Evolutionary conservation across 37 sponge, comb jelly and placozoan genomes (phyloP), one percentile per base, ranked within the genome.

Genomic region (Spongia lamella): DNA sequence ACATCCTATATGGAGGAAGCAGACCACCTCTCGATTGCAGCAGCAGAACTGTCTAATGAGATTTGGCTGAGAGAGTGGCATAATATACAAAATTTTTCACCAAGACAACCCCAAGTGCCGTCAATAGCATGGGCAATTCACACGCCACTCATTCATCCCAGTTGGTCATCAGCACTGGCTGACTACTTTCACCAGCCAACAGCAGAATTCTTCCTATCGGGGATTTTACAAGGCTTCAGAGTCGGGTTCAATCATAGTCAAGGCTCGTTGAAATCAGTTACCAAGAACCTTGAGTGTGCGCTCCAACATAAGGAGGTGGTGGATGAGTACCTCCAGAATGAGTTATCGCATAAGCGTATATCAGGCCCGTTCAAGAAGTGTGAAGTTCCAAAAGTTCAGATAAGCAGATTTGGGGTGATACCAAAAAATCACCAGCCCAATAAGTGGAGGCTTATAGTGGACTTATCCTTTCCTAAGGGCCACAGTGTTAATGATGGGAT

Each of bases 371-470:
- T 31, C 16, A 59, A 38, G 5, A 7, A 3, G 7, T 25, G 3
- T 3, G 3, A 24, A 3, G 1, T 56, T 2, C 38, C 58, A 37
- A 3, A 7, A 2, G 60, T 37, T 7, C 60, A 57, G 13, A 30
- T 73, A 1, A 73, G 40, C 40, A 38, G 60, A 38, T 73, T 73
- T 57, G 74, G 74, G 60, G 74, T 56, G 2, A 73, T 58, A 4
- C 74, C 74, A 1, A 73, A 73, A 26, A 9, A 14, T 2, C 56
- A 53, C 56, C 72, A 71, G 15, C 3, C 72, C 15, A 29, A 71
- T 26, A 71, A 73, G 39, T 73, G 74, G 74, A 5, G 74, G 2
- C 74, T 73, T 1, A 73, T 73, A 40, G 39, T 73, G 21, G 74
- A 73, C 43, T 40, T 73, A 1, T 73, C 74, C 2, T 35, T 26